phyloP scores from a whole-genome alignment of 2,113 vertebrate genomes.

The Peromyscus leucopus region DNA sequence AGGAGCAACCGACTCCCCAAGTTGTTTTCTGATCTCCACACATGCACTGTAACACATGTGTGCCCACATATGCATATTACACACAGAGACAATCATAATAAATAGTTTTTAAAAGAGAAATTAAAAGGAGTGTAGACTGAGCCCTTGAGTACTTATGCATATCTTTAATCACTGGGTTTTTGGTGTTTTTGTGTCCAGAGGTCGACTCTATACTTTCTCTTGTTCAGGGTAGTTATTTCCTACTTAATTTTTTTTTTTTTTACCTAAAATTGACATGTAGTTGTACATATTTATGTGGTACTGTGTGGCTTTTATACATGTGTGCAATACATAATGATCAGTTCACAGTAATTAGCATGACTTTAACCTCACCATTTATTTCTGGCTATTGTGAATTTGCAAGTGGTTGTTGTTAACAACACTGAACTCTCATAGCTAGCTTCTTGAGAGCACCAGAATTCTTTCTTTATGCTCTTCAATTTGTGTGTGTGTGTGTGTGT shows the following conservation, averaged over 20 bases:
- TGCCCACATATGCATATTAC: not conserved
- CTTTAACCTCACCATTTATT: not conserved
- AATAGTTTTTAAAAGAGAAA: not conserved
- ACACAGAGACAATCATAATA: not conserved
- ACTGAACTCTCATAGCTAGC: not conserved
- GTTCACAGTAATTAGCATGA: not conserved
- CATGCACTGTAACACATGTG: not conserved
- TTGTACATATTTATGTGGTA: not conserved
- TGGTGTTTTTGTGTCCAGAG: conserved; percentile 15
- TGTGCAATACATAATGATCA: not conserved
- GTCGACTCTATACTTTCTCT: not conserved
- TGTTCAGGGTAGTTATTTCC: conserved; percentile 17
- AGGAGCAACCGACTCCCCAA: not conserved
- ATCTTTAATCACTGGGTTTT: not conserved
- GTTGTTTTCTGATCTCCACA: not conserved
- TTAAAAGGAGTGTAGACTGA: not conserved
- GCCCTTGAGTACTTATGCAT: not conserved
- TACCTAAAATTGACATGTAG: not conserved
- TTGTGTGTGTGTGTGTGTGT: not conserved
- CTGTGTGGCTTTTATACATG: not conserved
- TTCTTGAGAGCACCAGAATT: not conserved
- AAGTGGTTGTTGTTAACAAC: not conserved
- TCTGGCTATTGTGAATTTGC: not conserved
- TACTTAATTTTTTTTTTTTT: not conserved
- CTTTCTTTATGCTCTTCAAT: not conserved